Conservation (phyloP, 2,797 vertebrate species). For the Ammospiza maritima region DNA sequence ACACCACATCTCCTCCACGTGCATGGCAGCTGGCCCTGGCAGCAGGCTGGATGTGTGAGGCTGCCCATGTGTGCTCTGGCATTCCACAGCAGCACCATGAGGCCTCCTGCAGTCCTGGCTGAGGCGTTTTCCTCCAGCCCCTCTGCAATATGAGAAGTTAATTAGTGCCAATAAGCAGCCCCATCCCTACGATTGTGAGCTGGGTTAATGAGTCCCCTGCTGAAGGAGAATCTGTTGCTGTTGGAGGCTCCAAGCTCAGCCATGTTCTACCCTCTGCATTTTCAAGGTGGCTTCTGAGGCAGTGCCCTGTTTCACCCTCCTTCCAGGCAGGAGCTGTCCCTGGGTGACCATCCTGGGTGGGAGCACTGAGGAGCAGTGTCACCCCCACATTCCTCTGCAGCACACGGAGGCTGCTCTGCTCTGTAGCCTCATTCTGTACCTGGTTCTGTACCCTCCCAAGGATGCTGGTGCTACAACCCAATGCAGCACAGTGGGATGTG, state of each 20-base stretch:
- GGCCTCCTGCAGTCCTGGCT: not conserved
- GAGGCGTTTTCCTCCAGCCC: not conserved
- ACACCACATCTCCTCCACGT: fast-evolving
- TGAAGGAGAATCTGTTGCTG: not conserved
- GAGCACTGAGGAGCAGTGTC: not conserved
- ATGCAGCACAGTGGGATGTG: fast-evolving
- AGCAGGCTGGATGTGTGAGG: fast-evolving
- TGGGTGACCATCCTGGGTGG: not conserved
- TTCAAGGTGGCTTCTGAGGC: not conserved
- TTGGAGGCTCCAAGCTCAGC: not conserved
- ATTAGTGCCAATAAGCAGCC: not conserved
- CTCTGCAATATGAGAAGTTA: not conserved
- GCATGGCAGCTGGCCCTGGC: not conserved
- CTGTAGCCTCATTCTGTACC: not conserved
- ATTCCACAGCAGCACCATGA: not conserved
- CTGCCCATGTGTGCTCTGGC: not conserved
- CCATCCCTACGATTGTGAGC: not conserved
- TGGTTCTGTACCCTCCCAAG: not conserved
- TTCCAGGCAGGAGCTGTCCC: not conserved
- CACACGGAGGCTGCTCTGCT: fast-evolving
- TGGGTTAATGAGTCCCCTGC: not conserved
- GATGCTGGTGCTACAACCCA: not conserved
- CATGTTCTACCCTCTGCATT: not conserved
- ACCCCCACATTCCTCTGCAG: fast-evolving
- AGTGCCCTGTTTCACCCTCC: not conserved